phyloP scores from a whole-genome alignment of 2,888 invertebrate genomes.

The Chaitophorus viminalis region DNA sequence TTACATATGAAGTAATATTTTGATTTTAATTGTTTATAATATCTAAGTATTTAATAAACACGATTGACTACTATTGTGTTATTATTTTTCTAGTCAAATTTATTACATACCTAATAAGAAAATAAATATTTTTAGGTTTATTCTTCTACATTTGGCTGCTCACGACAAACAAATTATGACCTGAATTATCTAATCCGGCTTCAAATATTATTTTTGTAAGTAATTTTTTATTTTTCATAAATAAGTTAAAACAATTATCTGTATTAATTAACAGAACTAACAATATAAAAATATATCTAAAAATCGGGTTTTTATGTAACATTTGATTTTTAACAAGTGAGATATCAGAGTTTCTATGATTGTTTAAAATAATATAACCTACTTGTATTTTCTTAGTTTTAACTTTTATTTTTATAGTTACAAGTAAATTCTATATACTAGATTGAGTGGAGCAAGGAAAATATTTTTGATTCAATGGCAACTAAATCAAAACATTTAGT shows the following conservation, averaged over 20 bases:
- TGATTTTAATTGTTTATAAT: not conserved
- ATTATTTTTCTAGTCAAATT: not conserved
- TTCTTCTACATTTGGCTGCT: slow-evolving; percentile 18
- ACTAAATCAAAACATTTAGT: no score
- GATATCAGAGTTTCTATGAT: not conserved
- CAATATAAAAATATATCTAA: not conserved
- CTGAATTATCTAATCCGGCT: slow-evolving; percentile 15
- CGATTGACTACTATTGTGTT: no score
- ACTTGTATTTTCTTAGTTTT: not conserved
- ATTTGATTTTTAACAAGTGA: not conserved
- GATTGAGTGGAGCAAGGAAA: not conserved
- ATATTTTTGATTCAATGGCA: not conserved
- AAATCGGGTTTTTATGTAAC: not conserved
- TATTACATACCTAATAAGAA: not conserved
- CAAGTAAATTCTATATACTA: not conserved
- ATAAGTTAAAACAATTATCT: not conserved
- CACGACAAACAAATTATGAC: slow-evolving; percentile 23
- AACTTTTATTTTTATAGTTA: not conserved
- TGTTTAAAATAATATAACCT: not conserved
- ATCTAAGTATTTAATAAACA: not conserved
- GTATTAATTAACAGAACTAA: not conserved
- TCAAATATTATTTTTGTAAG: slow-evolving; percentile 52
- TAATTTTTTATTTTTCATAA: not conserved
- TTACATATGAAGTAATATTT: not conserved
- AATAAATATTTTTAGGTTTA: slow-evolving; percentile 39